Percentiles rank a stretch among this genome's conserved stretches.
Evolutionary conservation across 1,140 invertebrate genomes (phyloP).

Genomic region (Drosophila tropicalis): DNA sequence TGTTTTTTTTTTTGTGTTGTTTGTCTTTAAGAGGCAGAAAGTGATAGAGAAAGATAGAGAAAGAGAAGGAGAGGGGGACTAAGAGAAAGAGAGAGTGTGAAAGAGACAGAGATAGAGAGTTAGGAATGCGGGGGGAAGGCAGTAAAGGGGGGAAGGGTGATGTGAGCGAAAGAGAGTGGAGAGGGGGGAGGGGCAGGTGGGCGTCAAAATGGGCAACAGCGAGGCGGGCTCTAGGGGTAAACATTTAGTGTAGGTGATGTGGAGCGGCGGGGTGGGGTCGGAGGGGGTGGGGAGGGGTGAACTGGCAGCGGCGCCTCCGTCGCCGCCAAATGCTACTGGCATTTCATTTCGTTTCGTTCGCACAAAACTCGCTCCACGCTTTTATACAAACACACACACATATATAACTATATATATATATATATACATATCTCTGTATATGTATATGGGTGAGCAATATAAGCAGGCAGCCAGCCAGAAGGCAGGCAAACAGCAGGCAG

Average conservation of each 20-base stretch:
- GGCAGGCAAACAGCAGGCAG: background rate
- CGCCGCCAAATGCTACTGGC: constrained; percentile 77
- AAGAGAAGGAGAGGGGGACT: background rate
- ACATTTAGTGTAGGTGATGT: constrained; percentile 26
- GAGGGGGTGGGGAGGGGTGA: constrained; percentile 4
- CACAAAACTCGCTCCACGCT: constrained; percentile 75
- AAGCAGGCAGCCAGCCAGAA: background rate
- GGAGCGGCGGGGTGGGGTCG: background rate
- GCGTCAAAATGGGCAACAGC: constrained; percentile 54
- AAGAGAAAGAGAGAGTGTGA: background rate
- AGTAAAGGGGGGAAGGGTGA: background rate
- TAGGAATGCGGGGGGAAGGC: background rate
- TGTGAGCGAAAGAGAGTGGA: constrained; percentile 3
- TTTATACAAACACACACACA: constrained; percentile 27
- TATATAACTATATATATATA: too few species aligned
- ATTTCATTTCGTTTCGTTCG: constrained; percentile 69
- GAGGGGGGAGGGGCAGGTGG: constrained; percentile 17
- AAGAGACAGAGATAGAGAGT: constrained; percentile 14
- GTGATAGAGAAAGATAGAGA: constrained; percentile 25
- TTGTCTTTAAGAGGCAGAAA: constrained; percentile 5
- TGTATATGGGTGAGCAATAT: constrained; percentile 66
- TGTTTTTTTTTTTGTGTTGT: constrained; percentile 8
- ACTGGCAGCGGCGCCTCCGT: constrained; percentile 39
- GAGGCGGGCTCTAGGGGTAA: too few species aligned
- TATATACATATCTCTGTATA: too few species aligned